Percentiles rank a stretch among this genome's conserved stretches.
These are phyloP conservation scores for Campoplex nolae DNA, from an alignment of 2,888 invertebrate genomes.

Conservation along the genomic window DNA sequence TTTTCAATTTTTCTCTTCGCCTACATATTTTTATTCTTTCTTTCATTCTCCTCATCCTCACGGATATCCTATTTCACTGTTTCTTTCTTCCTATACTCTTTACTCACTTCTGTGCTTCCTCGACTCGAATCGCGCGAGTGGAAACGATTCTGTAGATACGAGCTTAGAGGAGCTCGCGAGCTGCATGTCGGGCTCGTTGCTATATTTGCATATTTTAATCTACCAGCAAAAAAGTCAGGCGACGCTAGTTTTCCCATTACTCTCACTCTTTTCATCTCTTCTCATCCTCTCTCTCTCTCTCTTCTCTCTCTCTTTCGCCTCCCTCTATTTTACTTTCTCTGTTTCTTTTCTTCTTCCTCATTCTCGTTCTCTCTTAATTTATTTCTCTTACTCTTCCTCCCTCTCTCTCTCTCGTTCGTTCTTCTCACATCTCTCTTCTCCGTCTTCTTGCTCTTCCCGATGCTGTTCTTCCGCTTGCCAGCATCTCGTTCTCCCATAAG, in stretches of 20 bases:
- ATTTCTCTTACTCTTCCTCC: slow-evolving; percentile 3
- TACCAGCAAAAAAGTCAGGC: slow-evolving; percentile 75
- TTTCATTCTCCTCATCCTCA: not conserved
- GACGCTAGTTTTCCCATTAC: slow-evolving; percentile 73
- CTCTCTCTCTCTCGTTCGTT: not conserved
- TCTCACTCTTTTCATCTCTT: slow-evolving; percentile 51
- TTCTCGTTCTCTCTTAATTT: slow-evolving; percentile 33
- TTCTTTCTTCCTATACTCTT: not conserved
- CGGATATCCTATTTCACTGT: not conserved
- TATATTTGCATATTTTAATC: slow-evolving; percentile 84
- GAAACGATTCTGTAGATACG: slow-evolving; percentile 60
- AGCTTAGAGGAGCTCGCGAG: slow-evolving; percentile 59
- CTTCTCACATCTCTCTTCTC: not conserved
- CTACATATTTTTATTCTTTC: not conserved
- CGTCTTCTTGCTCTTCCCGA: slow-evolving; percentile 56
- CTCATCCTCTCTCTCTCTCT: slow-evolving; percentile 15
- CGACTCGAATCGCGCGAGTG: slow-evolving; percentile 34
- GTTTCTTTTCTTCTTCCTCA: slow-evolving; percentile 58
- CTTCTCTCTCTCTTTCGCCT: slow-evolving; percentile 32
- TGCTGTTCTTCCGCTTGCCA: slow-evolving; percentile 64
- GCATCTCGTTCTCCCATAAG: slow-evolving; percentile 37
- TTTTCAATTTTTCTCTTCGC: not conserved
- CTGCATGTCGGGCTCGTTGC: slow-evolving; percentile 67
- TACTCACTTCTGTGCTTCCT: slow-evolving; percentile 28
- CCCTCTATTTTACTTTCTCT: slow-evolving; percentile 2